Evolutionary conservation across 2,888 invertebrate genomes (phyloP), one percentile per base, ranked within the genome.

Genomic region (Yponomeuta malinellus): DNA sequence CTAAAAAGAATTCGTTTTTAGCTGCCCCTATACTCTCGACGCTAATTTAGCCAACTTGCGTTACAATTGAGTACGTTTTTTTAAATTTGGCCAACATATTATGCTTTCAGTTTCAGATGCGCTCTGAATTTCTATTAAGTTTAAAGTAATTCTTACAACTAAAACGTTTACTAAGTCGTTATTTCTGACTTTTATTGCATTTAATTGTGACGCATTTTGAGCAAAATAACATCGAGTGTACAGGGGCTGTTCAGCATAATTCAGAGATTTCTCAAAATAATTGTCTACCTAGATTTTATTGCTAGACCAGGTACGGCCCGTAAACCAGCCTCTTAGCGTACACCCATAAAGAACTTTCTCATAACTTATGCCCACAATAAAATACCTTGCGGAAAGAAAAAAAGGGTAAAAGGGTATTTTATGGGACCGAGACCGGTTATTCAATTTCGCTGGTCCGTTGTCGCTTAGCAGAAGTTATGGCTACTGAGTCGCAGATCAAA

Each of bases 331-430:
- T 43, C 43, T 43, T 43, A 43, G 43, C 43, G 43, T 43, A 43
- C 43, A 43, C 43, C 52, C 15, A 59, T 15, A 15, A 15, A 15
- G 52, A 59, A 12, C 65, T 65, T 33, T 12, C 31, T n/a, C 43
- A 59, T 23, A 52, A 71, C 65, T 69, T 69, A 69, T 65, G 64
- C 48, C 71, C 33, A 65, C 70, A 69, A 68, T 70, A 68, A 68
- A 71, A 72, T 72, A 71, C 71, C 68, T 72, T 66, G 67, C 68
- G 65, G 70, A 63, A 69, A 71, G 64, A 59, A 71, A 59, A 71
- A 71, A 68, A 33, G 59, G 71, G 68, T 68, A 64, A 71, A 71
- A 71, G 64, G 48, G 48, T 69, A 23, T 69, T 71, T 63, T 33
- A 65, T 48, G 29, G n/a, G 69, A 63, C 63, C 8, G 37, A n/a